Evolutionary conservation across 2,888 invertebrate genomes (phyloP).

Genomic region (Alloplasta piceator): DNA sequence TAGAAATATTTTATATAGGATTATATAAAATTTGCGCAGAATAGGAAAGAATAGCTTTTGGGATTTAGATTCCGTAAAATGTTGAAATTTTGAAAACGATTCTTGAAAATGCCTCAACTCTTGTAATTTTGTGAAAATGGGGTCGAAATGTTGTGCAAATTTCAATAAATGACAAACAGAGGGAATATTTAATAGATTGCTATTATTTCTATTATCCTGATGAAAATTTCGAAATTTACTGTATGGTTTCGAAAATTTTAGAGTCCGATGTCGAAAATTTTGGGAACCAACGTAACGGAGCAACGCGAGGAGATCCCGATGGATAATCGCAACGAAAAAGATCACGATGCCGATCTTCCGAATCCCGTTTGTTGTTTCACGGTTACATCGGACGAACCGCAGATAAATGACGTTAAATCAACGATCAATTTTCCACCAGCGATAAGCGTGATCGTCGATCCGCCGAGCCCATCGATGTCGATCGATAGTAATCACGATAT

Average conservation of each 20-base stretch:
- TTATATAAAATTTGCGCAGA: too few relatives aligned
- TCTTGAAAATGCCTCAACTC: too few relatives aligned
- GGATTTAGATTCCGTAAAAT: too few relatives aligned
- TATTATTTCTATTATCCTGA: too few relatives aligned
- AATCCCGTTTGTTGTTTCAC: slow-evolving; percentile 77
- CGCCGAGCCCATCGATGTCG: slow-evolving; percentile 82
- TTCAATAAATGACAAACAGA: too few relatives aligned
- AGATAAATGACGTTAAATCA: slow-evolving; percentile 70
- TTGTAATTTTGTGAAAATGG: too few relatives aligned
- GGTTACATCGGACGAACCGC: slow-evolving; percentile 72
- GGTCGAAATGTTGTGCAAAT: too few relatives aligned
- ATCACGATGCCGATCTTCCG: slow-evolving; percentile 71
- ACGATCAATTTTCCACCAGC: slow-evolving; percentile 78
- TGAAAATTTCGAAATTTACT: too few relatives aligned
- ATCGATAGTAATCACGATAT: slow-evolving; percentile 76
- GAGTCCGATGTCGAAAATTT: slow-evolving; percentile 51
- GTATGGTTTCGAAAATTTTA: background rate
- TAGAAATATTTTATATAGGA: too few relatives aligned
- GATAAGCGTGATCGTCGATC: slow-evolving; percentile 82
- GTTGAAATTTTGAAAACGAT: too few relatives aligned
- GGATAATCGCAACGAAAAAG: slow-evolving; percentile 46
- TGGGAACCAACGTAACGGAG: slow-evolving; percentile 11
- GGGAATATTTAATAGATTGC: too few relatives aligned
- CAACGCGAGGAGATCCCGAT: slow-evolving; percentile 29
- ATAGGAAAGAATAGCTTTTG: too few relatives aligned